Conservation (phyloP, 2,113 vertebrate genomes). For the Lynx canadensis region DNA sequence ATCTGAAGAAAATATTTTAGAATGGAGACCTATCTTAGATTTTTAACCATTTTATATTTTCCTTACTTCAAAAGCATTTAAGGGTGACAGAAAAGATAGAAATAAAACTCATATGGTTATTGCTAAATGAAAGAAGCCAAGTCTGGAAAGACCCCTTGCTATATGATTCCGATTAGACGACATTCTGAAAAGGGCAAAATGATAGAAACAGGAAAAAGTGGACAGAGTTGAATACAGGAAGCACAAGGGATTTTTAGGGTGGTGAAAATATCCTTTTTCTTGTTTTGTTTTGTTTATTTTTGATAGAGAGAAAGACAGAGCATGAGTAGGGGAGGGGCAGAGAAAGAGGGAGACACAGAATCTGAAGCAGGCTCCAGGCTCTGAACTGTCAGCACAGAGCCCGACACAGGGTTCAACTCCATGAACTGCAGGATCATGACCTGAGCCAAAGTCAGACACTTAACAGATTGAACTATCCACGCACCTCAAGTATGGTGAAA, state of each 20-base stretch:
- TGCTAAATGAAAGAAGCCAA: background rate
- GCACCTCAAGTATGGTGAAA: background rate
- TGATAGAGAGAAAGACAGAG: too few species aligned
- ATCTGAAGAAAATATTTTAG: slow-evolving; percentile 10
- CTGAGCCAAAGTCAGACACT: too few species aligned
- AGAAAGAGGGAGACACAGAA: too few species aligned
- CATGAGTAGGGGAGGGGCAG: too few species aligned
- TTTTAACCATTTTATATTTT: background rate
- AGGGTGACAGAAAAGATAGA: background rate
- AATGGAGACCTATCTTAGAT: background rate
- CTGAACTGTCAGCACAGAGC: too few species aligned
- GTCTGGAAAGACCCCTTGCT: background rate
- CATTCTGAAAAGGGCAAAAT: background rate
- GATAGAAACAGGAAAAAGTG: background rate
- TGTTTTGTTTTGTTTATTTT: too few species aligned
- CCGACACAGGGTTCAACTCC: too few species aligned
- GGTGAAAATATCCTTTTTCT: background rate
- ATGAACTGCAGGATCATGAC: too few species aligned
- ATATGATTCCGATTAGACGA: background rate
- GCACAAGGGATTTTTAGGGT: background rate
- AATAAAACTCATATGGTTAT: background rate
- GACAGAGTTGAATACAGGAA: background rate
- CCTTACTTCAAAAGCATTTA: background rate
- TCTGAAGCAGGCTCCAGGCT: too few species aligned
- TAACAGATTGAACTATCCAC: too few species aligned